Evolutionary conservation across 1,140 invertebrate species (phyloP), one percentile per base, ranked within the genome.

Genomic region (Eriocheir sinensis): DNA sequence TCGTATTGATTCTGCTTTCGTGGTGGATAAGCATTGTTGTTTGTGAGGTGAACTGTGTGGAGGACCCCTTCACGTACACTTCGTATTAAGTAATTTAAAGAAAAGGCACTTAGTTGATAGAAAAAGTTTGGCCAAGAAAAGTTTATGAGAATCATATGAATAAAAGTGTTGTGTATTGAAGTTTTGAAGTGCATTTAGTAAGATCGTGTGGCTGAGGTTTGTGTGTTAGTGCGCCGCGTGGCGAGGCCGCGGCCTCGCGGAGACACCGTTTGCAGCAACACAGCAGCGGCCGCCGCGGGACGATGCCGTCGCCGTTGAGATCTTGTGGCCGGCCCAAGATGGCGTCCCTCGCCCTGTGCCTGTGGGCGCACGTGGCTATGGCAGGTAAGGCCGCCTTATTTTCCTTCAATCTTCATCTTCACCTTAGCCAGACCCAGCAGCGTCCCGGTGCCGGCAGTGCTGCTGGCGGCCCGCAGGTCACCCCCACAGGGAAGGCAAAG

Each of bases 341-440:
- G 91, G 91, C 91, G 90, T 40, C 72, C 79, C 80, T 92, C 91
- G 91, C 79, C 34, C 41, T 92, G 36, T 92, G 48, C 91, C 91
- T 92, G 38, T 85, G 79, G 91, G 80, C 91, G 80, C 91, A 92
- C 91, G 91, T 92, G 91, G 91, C 91, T 92, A 40, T 92, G 32
- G 91, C 91, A 92, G 91, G 91, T 92, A 92, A 92, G 91, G 80
- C 32, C 34, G n/a, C 48, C 34, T 40, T 79, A 41, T 80, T 38
- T 80, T n/a, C n/a, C 27, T 72, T n/a, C 44, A 48, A n/a, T 79
- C 81, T 80, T 38, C 91, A 72, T 72, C 27, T 72, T n/a, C 44
- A 48, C 4, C 15, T 48, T 15, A n/a, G n/a, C 44, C 44, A 4
- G 12, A 21, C 12, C 60, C 27, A n/a, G 21, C 9, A 72, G 60